Evolutionary conservation across 2,113 vertebrate species (phyloP), one percentile per base, ranked within the genome.

Genomic region (Malurus alboscapulatus): DNA sequence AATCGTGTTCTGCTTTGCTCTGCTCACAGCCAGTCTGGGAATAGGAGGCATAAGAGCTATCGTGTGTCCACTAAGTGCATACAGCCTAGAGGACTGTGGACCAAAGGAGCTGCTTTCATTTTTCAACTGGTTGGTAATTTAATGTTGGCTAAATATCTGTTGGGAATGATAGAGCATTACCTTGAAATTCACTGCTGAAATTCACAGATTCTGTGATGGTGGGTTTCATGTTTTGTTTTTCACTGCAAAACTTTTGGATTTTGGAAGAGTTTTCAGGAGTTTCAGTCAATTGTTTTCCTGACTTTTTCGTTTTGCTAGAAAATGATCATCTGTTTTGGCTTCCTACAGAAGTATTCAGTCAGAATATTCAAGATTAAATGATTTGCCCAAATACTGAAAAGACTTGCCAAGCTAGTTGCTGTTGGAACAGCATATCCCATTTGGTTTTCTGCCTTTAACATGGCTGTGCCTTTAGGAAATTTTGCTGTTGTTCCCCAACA

Each of bases 21-120:
- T 99, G 7, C 85, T 99, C 91, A 97, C 98, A 45, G 97, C 98
- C 51, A 98, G 98, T 7, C 95, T 99, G 68, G 98, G 98, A 58
- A 98, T 98, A 5, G 99, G 99, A 3, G 99, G 99, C 36, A 97
- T 99, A 75, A 98, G 98, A 72, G 98, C 98, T 75, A 92, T 98
- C 30, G 95, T 99, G 25, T 99, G 98, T 71, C 99, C 98, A 6
- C 69, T 98, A 69, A 97, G 97, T 8, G 97, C 98, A 12, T 98
- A 98, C 84, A 96, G 95, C 74, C 97, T 98, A 53, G 97, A 98
- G 85, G 96, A 97, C 50, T 97, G 96, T 65, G 96, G 97, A 81
- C 97, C 96, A 8, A 98, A 98, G 93, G 97, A 98, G 89, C 97
- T 97, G 59, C 90, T 97, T 58, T 98, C 98, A 14, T 99, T 99